Evolutionary conservation across 1,140 invertebrate genomes (phyloP).

Genomic region (Drosophila yakuba): DNA sequence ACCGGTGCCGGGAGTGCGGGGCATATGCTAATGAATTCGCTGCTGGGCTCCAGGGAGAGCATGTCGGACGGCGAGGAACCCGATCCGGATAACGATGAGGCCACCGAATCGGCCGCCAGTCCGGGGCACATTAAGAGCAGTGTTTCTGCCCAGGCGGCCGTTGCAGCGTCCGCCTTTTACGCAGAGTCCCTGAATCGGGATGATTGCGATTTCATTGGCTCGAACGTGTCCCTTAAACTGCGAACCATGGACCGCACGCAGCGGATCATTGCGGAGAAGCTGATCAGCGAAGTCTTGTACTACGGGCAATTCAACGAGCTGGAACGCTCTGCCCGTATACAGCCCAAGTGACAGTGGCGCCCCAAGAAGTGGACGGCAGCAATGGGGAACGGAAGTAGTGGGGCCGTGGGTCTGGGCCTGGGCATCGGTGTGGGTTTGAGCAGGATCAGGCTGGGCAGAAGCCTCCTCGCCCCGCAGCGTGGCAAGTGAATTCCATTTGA

Average conservation of each 20-base stretch:
- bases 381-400: slow-evolving; percentile 4
- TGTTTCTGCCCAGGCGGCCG: slow-evolving; percentile 63
- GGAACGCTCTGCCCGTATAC: slow-evolving; percentile 74
- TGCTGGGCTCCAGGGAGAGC: slow-evolving; percentile 71
- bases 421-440: slow-evolving; percentile 25
- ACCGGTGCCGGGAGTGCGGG: slow-evolving; percentile 53
- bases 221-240: slow-evolving; percentile 84
- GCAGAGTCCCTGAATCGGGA: slow-evolving; percentile 72
- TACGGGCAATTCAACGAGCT: slow-evolving; percentile 84
- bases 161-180: slow-evolving; percentile 71
- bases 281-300: slow-evolving; percentile 85
- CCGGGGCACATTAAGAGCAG: slow-evolving; percentile 72
- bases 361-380: slow-evolving; percentile 49
- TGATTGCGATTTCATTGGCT: slow-evolving; percentile 82
- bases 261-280: slow-evolving; percentile 84
- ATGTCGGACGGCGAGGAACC: slow-evolving; percentile 72
- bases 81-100: slow-evolving; percentile 64
- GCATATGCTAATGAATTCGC: slow-evolving; percentile 76
- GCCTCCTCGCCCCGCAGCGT: slow-evolving; percentile 43
- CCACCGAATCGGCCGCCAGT: slow-evolving; percentile 70
- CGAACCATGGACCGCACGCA: slow-evolving; percentile 84
- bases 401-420: slow-evolving; percentile 28
- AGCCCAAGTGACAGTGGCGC: slow-evolving; percentile 82
- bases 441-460: slow-evolving; percentile 27
- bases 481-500: slow-evolving; percentile 73